Percentiles rank a stretch among this genome's conserved stretches.
These are phyloP conservation scores for Progne subis DNA, from an alignment of 2,113 vertebrate species.

Conservation along the genomic window DNA sequence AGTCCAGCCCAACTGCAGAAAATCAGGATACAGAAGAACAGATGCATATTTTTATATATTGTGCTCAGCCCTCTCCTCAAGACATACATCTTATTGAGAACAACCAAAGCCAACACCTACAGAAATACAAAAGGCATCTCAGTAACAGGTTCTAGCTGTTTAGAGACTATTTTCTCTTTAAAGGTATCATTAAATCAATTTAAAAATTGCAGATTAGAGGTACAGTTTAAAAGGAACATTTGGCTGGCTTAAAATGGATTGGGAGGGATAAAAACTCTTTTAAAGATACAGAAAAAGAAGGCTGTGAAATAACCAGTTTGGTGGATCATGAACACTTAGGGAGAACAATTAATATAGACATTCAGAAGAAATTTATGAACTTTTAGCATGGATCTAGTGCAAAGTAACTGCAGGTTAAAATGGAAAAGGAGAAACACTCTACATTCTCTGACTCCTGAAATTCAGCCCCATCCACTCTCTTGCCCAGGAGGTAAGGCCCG, in stretches of 20 bases:
- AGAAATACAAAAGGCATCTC: background rate
- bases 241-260: background rate
- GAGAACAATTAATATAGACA: background rate
- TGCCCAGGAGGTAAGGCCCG: background rate
- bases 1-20: background rate
- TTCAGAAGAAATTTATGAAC: fast-evolving
- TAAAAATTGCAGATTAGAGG: background rate
- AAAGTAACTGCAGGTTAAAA: background rate
- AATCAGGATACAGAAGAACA: background rate
- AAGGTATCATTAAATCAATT: background rate
- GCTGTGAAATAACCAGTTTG: background rate
- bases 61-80: background rate
- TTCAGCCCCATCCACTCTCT: background rate
- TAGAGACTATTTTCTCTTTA: background rate
- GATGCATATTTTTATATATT: background rate
- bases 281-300: background rate
- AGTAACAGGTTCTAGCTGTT: background rate
- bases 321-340: background rate
- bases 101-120: background rate
- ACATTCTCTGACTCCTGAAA: background rate
- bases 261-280: background rate
- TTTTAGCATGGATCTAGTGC: background rate
- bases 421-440: background rate
- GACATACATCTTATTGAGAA: background rate
- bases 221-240: background rate